Conservation (phyloP, 2,113 vertebrate species). For the Vanacampus margaritifer region DNA sequence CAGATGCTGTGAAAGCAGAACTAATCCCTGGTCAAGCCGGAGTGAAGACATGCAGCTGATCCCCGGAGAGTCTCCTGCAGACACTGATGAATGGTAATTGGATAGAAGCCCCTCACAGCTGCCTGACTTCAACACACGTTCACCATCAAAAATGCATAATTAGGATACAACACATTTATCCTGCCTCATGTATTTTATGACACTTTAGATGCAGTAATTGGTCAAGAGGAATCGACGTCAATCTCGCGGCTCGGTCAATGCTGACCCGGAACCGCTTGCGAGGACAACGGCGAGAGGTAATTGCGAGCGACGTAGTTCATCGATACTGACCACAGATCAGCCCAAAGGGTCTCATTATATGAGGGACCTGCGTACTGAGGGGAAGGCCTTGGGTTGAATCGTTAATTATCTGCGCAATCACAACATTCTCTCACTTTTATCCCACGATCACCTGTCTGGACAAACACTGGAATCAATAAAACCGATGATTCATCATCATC, state of each 20-base stretch:
- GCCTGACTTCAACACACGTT: constrained; percentile 36
- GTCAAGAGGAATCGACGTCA: constrained; percentile 37
- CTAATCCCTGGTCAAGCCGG: constrained; percentile 45
- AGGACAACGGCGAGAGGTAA: constrained; percentile 31
- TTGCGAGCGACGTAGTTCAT: constrained; percentile 42
- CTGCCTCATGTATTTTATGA: constrained; percentile 48
- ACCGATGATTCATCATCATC: constrained; percentile 14
- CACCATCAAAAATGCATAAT: constrained; percentile 52
- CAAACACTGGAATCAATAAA: constrained; percentile 12
- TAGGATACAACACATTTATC: constrained; percentile 54
- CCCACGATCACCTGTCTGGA: background rate
- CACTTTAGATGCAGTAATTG: constrained; percentile 54
- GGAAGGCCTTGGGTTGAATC: constrained; percentile 8
- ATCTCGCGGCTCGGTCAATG: constrained; percentile 44
- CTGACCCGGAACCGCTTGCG: constrained; percentile 48
- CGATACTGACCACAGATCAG: constrained; percentile 53
- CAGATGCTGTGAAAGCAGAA: constrained; percentile 31
- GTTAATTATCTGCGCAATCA: constrained; percentile 37
- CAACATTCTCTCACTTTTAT: constrained; percentile 6
- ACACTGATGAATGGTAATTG: constrained; percentile 71
- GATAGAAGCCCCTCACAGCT: constrained; percentile 45
- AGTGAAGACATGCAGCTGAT: constrained; percentile 33
- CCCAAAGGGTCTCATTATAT: constrained; percentile 55
- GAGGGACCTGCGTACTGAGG: constrained; percentile 32
- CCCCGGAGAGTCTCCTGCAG: constrained; percentile 48